These are phyloP conservation scores for Etheostoma perlongum DNA, from an alignment of 2,797 vertebrate genomes.

Conservation along the genomic window DNA sequence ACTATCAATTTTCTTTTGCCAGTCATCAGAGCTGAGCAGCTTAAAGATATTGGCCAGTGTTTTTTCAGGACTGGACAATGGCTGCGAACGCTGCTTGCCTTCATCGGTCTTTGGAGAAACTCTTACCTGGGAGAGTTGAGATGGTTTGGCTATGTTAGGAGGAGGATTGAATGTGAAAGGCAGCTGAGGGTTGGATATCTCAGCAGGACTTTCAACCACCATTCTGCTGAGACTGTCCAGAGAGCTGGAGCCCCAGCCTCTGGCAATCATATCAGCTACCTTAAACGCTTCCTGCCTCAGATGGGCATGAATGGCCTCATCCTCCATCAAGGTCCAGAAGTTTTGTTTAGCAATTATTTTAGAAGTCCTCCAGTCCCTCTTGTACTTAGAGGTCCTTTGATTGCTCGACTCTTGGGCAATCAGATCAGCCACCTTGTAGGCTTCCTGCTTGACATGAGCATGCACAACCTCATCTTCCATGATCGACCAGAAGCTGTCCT, in stretches of 20 bases:
- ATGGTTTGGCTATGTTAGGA: not conserved
- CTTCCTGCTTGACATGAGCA: slow-evolving; percentile 17
- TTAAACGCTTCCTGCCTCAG: slow-evolving; percentile 18
- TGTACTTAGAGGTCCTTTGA: not conserved
- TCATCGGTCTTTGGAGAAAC: not conserved
- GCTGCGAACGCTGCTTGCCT: not conserved
- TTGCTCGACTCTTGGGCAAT: not conserved
- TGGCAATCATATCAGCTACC: slow-evolving; percentile 19
- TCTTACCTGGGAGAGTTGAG: not conserved
- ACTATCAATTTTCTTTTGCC: not conserved
- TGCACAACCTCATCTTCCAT: slow-evolving; percentile 5
- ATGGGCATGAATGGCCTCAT: slow-evolving; percentile 2
- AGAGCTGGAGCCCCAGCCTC: not conserved
- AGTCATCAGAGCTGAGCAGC: not conserved
- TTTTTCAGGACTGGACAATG: not conserved
- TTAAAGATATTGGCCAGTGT: not conserved
- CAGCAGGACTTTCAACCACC: not conserved
- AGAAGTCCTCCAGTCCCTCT: not conserved
- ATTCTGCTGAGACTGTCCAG: not conserved
- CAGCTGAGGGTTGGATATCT: not conserved
- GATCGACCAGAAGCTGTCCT: slow-evolving; percentile 7
- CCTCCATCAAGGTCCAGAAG: slow-evolving; percentile 6
- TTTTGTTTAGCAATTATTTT: not conserved
- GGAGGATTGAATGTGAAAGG: not conserved
- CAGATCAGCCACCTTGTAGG: slow-evolving; percentile 6